phyloP scores from a whole-genome alignment of 2,113 vertebrate genomes.

The Tauraco erythrolophus region DNA sequence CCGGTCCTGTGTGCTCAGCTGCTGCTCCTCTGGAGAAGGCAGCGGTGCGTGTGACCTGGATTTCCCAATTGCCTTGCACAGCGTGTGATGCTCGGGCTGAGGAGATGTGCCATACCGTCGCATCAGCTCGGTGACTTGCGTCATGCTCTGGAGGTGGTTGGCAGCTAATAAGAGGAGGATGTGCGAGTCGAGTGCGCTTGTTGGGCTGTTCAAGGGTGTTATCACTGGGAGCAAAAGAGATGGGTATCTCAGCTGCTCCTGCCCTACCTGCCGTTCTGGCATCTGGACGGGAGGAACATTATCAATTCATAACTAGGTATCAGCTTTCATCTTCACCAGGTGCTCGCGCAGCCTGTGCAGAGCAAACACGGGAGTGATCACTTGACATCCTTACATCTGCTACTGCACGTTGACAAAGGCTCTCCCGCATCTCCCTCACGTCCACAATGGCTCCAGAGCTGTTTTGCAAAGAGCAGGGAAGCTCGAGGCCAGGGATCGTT shows the following conservation, averaged over 20 bases:
- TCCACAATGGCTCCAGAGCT: accelerated
- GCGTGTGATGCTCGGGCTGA: background rate
- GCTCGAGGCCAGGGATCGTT: background rate
- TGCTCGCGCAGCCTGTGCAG: background rate
- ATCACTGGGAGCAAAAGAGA: background rate
- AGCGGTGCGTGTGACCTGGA: background rate
- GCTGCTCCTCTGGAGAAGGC: background rate
- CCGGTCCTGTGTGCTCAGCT: background rate
- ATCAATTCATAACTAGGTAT: background rate
- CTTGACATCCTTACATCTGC: background rate
- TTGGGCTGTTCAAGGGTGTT: background rate
- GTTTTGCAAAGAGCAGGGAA: background rate
- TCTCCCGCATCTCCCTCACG: background rate
- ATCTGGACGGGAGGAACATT: background rate
- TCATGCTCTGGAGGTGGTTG: background rate
- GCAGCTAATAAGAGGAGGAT: background rate
- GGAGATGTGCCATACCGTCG: accelerated
- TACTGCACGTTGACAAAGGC: background rate
- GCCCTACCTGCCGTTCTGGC: background rate
- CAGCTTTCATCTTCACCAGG: background rate
- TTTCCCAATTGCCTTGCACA: background rate
- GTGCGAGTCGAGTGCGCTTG: accelerated
- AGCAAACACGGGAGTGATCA: background rate
- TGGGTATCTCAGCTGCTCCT: background rate
- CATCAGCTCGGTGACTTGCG: background rate